A percentile compares a stretch with the other conserved stretches of the same genome.
Conservation (phyloP, 2,888 invertebrate genomes). For the Oscheius sp. region DNA sequence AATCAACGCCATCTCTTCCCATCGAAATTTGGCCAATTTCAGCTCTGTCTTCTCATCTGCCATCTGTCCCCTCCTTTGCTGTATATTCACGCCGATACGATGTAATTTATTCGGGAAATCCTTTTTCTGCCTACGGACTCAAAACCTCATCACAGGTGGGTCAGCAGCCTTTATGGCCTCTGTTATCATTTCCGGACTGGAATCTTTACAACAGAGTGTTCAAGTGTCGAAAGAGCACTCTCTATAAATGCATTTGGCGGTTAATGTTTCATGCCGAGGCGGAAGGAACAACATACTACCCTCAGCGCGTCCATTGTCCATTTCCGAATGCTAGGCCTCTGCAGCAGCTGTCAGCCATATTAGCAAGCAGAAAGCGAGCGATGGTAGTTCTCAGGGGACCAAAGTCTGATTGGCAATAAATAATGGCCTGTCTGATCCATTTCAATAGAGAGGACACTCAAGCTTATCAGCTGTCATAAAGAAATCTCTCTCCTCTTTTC, state of each 20-base stretch:
- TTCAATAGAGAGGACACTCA: no score
- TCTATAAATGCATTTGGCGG: no score
- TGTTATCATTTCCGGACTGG: background rate
- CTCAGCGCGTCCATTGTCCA: slow-evolving; percentile 6
- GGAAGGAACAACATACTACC: no score
- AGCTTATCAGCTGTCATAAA: no score
- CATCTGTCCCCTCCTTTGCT: slow-evolving; percentile 28
- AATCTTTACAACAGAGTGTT: no score
- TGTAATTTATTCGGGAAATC: slow-evolving; percentile 28
- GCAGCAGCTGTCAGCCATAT: slow-evolving; percentile 34
- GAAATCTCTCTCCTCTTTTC: no score
- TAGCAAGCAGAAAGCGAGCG: slow-evolving; percentile 7
- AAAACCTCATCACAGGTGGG: background rate
- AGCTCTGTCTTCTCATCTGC: slow-evolving; percentile 30
- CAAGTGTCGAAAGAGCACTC: no score
- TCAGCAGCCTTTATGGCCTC: background rate
- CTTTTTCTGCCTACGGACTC: slow-evolving; percentile 11
- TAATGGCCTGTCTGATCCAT: no score
- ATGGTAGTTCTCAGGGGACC: slow-evolving; percentile 1
- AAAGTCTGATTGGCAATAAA: no score
- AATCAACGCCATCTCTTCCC: background rate
- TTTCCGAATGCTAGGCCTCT: slow-evolving; percentile 17
- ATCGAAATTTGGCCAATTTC: slow-evolving; percentile 4
- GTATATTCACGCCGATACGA: slow-evolving; percentile 29
- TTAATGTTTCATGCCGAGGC: no score